phyloP scores from a whole-genome alignment of 2,888 invertebrate genomes.

The Hartigia nigra region DNA sequence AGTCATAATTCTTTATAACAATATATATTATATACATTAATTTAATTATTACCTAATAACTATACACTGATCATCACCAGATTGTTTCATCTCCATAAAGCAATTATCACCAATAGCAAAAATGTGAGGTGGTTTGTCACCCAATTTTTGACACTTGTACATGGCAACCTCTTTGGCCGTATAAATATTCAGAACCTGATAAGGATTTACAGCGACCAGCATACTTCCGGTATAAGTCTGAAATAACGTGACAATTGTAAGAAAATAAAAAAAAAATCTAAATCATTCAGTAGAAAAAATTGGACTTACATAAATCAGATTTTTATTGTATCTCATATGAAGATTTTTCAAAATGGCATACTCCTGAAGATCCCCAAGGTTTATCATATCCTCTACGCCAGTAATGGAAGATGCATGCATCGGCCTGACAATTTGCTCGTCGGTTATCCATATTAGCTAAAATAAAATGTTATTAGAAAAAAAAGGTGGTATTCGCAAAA shows the following conservation, averaged over 20 bases:
- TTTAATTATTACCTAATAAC: constrained; percentile 81
- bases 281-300: neutral
- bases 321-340: constrained; percentile 86
- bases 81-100: constrained; percentile 82
- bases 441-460: constrained; percentile 49
- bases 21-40: neutral
- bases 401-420: constrained; percentile 83
- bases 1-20: neutral
- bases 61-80: constrained; percentile 87
- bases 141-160: constrained; percentile 85
- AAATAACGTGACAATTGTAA: constrained; percentile 40
- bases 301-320: constrained; percentile 88
- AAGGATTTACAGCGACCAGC: constrained; percentile 95
- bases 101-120: constrained; percentile 95
- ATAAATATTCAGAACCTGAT: constrained; percentile 94
- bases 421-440: constrained; percentile 74
- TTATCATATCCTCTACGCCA: constrained; percentile 96
- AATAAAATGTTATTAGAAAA: neutral
- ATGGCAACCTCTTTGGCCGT: constrained; percentile 86
- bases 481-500: neutral
- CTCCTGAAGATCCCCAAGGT: constrained; percentile 93
- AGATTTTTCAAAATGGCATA: constrained; percentile 93
- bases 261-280: neutral
- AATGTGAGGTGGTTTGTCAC: constrained; percentile 93
- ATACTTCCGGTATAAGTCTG: constrained; percentile 96